Percentiles rank a stretch among this genome's conserved stretches.
Conservation (phyloP, 2,888 invertebrate genomes). For the Cheilosia pagana region DNA sequence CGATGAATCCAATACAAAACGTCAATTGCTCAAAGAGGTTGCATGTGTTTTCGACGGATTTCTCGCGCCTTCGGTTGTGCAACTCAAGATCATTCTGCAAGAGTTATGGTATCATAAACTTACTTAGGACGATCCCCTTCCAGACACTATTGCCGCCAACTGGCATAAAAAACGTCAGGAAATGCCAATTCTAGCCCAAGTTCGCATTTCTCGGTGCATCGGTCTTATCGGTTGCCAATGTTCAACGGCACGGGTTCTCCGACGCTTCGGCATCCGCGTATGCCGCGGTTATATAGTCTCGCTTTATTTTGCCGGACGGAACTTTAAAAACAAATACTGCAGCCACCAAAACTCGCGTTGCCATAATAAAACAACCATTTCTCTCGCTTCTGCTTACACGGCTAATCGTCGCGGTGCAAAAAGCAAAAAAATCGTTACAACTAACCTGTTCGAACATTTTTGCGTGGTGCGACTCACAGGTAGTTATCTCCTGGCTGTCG, state of each 20-base stretch:
- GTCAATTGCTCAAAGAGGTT: slow-evolving; percentile 13
- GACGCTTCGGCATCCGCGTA: slow-evolving; percentile 40
- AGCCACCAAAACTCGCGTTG: slow-evolving; percentile 32
- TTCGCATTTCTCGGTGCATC: slow-evolving; percentile 35
- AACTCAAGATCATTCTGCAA: slow-evolving; percentile 67
- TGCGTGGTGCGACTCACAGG: slow-evolving; percentile 77
- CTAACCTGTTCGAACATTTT: slow-evolving; percentile 28
- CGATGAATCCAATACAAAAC: slow-evolving; percentile 19
- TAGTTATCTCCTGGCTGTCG: slow-evolving; percentile 77
- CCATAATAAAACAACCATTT: slow-evolving; percentile 34
- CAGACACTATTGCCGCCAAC: slow-evolving; percentile 21
- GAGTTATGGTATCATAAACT: slow-evolving; percentile 63
- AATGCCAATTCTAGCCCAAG: slow-evolving; percentile 11
- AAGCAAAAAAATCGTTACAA: slow-evolving; percentile 23
- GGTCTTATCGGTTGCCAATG: background rate
- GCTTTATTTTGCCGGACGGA: slow-evolving; percentile 11
- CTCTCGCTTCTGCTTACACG: slow-evolving; percentile 41
- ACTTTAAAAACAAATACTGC: slow-evolving; percentile 4
- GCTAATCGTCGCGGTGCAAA: slow-evolving; percentile 39
- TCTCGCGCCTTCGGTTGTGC: slow-evolving; percentile 59
- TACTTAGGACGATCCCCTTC: slow-evolving; percentile 57
- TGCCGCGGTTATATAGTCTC: slow-evolving; percentile 3
- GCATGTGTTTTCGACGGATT: slow-evolving; percentile 63
- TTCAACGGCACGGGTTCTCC: slow-evolving; percentile 43
- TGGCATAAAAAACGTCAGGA: slow-evolving; percentile 43